Evolutionary conservation across 2,797 vertebrate genomes (phyloP).

Genomic region (Gastrophryne carolinensis): DNA sequence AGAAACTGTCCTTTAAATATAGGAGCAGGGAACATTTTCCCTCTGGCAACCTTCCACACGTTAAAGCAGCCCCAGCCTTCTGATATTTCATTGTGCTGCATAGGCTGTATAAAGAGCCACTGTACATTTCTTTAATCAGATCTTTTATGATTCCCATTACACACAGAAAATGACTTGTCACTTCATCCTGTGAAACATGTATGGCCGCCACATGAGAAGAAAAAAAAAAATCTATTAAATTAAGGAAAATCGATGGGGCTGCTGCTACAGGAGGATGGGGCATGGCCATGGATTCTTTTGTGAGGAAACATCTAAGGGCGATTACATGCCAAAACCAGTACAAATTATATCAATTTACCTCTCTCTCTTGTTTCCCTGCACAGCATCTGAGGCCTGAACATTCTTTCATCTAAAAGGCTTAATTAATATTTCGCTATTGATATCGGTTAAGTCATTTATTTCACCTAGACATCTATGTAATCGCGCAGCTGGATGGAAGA

Average conservation of each 20-base stretch:
- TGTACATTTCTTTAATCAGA: constrained; percentile 49
- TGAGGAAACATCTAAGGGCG: constrained; percentile 11
- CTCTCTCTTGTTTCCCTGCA: constrained; percentile 1
- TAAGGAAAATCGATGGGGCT: constrained; percentile 41
- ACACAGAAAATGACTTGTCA: constrained; percentile 40
- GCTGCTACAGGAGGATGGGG: constrained; percentile 3
- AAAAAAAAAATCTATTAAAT: constrained; percentile 45
- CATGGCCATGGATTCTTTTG: constrained; percentile 6
- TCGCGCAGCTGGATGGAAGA: not conserved
- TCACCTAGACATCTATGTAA: constrained; percentile 11
- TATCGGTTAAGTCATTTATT: constrained; percentile 6
- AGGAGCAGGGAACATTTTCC: constrained; percentile 41
- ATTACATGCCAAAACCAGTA: constrained; percentile 26
- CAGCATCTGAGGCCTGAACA: not conserved
- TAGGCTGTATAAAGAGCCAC: constrained; percentile 20
- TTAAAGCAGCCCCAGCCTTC: constrained; percentile 19
- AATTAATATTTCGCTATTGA: constrained; percentile 37
- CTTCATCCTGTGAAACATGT: constrained; percentile 31
- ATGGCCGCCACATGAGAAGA: constrained; percentile 7
- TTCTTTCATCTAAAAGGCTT: constrained; percentile 15
- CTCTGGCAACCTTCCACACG: constrained; percentile 41
- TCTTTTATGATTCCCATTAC: constrained; percentile 45
- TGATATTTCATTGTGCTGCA: constrained; percentile 40
- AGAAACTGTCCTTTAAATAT: constrained; percentile 49
- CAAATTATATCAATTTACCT: constrained; percentile 30